Evolutionary conservation across 2,888 invertebrate species (phyloP), one percentile per base, ranked within the genome.

Genomic region (Subacronicta megacephala): DNA sequence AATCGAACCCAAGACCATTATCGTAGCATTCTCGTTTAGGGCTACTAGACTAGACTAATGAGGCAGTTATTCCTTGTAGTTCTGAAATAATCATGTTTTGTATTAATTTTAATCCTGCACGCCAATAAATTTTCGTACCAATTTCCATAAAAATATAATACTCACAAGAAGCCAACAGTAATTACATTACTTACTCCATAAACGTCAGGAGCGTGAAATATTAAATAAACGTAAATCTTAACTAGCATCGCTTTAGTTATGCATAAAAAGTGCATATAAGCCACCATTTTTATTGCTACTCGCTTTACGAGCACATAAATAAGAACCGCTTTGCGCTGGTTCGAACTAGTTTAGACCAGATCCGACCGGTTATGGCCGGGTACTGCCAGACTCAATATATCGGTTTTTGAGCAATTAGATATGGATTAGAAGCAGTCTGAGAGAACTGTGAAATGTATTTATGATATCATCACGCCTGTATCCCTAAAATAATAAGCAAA

Each of bases 241-340:
- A 72, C 72, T 58, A 72, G 29, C 44, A 51, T 36, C 38, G 68
- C 65, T 29, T 51, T 36, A 51, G 42, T 47, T 65, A 67, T 78
- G 79, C 75, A 78, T 77, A 82, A 84, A 83, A 84, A 84, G 75
- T 82, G 82, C 79, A 83, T 75, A 75, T 75, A 75, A 82, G 76
- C 58, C 69, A 65, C 70, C 69, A 55, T 68, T 81, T 84, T 83
- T 82, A 81, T 78, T 75, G 63, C 75, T 51, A 46, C 53, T 57
- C 59, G 59, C 65, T 83, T 82, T 83, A 84, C 75, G 75, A 75
- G 63, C 57, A 67, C 74, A 76, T 83, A 84, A 84, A 84, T 83
- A 80, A 68, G 56, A 56, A 62, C 64, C 64, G 63, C 60, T 72
- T 46, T 51, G 59, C 59, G 52, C 38, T 15, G 57, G 50, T 49